Conservation (phyloP, 2,888 invertebrate genomes). For the Amphimallon solstitiale region DNA sequence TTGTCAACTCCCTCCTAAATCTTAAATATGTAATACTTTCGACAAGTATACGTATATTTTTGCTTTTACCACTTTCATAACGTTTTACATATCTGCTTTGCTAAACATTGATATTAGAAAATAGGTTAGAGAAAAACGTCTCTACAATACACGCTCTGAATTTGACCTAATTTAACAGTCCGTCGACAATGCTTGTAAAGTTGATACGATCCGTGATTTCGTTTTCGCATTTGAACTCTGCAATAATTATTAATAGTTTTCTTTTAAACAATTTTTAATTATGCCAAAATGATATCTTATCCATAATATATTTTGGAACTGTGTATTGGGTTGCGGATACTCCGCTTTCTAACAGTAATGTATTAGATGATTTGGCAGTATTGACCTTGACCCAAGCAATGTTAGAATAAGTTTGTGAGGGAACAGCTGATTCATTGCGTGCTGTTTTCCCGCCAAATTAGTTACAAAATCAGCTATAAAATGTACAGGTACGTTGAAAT, state of each 20-base stretch:
- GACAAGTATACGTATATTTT: too few relatives aligned
- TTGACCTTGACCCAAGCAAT: slow-evolving; percentile 17
- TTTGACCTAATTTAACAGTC: slow-evolving; percentile 25
- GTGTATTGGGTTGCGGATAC: slow-evolving; percentile 23
- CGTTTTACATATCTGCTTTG: not conserved
- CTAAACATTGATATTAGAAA: slow-evolving; percentile 21
- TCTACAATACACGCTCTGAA: slow-evolving; percentile 19
- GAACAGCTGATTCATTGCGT: slow-evolving; percentile 22
- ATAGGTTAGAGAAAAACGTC: slow-evolving; percentile 16
- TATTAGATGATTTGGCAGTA: slow-evolving; percentile 8
- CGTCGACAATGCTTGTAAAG: slow-evolving; percentile 5
- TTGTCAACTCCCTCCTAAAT: too few relatives aligned
- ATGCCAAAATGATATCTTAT: not conserved
- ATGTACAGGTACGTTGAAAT: not conserved
- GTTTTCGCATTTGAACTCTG: not conserved
- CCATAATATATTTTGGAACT: not conserved
- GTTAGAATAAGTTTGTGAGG: slow-evolving; percentile 24
- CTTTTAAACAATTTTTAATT: not conserved
- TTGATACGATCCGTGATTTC: not conserved
- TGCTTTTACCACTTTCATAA: slow-evolving; percentile 1
- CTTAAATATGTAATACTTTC: not conserved
- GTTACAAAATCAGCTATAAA: not conserved
- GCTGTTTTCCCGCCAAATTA: slow-evolving; percentile 22
- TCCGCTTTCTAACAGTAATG: not conserved
- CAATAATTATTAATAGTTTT: not conserved